Conservation (phyloP, 2,113 vertebrate species). For the Dasyornis broadbenti region DNA sequence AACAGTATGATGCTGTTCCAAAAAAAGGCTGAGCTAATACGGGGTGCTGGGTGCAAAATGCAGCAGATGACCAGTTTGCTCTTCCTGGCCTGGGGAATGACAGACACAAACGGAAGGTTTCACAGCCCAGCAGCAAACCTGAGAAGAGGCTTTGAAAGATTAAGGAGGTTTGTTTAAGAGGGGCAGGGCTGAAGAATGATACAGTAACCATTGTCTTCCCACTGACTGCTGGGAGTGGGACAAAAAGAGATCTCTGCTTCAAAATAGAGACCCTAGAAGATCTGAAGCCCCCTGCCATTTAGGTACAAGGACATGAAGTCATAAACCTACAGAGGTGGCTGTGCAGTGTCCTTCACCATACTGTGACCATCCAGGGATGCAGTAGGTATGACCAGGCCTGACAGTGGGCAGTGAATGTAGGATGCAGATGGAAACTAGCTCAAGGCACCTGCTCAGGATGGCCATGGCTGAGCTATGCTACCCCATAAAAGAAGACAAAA, state of each 20-base stretch:
- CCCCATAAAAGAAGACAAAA: neutral
- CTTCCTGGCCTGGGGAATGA: neutral
- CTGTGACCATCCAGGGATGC: neutral
- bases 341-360: neutral
- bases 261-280: neutral
- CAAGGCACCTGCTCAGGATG: neutral
- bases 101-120: neutral
- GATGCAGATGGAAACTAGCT: neutral
- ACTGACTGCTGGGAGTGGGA: neutral
- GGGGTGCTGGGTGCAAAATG: neutral
- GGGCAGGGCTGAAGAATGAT: neutral
- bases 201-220: neutral
- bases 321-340: neutral
- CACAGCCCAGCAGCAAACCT: neutral
- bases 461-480: neutral
- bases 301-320: neutral
- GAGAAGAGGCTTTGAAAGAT: neutral
- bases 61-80: neutral
- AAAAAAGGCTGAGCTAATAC: neutral
- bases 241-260: neutral
- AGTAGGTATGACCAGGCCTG: neutral
- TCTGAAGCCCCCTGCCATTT: neutral
- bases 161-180: neutral
- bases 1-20: neutral
- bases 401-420: neutral